These are phyloP conservation scores for Cossypha heuglini DNA, from an alignment of 2,797 vertebrate species.

Conservation along the genomic window DNA sequence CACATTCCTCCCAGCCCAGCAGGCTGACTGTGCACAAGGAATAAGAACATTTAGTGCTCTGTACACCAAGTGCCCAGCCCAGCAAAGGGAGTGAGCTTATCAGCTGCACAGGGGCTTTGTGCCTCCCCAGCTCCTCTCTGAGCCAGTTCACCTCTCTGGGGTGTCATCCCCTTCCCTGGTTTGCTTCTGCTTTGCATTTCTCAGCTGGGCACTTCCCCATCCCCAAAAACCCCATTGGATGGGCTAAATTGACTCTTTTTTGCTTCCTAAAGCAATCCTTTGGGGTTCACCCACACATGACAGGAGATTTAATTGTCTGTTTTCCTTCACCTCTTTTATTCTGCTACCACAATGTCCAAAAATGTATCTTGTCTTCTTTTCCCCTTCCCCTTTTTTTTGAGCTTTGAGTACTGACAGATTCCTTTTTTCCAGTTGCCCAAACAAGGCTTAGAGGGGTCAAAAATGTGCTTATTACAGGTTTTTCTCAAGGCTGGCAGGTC, in stretches of 20 bases:
- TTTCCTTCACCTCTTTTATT: not conserved
- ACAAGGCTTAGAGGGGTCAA: not conserved
- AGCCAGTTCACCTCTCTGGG: not conserved
- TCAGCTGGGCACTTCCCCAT: not conserved
- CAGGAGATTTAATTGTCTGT: not conserved
- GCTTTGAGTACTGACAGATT: not conserved
- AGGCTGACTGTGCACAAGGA: not conserved
- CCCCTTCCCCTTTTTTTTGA: accelerated
- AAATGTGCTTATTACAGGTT: not conserved
- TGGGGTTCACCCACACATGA: not conserved
- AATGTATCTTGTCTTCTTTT: accelerated
- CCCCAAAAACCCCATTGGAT: accelerated
- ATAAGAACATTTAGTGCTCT: not conserved
- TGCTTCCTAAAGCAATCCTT: not conserved
- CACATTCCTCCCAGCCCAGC: not conserved
- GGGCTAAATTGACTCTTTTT: not conserved
- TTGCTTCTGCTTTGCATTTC: not conserved
- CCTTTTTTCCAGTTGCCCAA: not conserved
- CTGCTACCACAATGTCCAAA: not conserved
- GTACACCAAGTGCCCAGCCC: not conserved
- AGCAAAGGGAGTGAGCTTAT: not conserved
- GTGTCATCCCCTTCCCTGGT: not conserved
- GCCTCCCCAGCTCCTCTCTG: not conserved
- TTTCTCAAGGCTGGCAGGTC: not conserved
- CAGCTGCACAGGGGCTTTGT: not conserved